A percentile compares a stretch with the other conserved stretches of the same genome.
These are phyloP conservation scores for Protosalanx chinensis DNA, from an alignment of 2,797 vertebrate genomes.

Conservation along the genomic window DNA sequence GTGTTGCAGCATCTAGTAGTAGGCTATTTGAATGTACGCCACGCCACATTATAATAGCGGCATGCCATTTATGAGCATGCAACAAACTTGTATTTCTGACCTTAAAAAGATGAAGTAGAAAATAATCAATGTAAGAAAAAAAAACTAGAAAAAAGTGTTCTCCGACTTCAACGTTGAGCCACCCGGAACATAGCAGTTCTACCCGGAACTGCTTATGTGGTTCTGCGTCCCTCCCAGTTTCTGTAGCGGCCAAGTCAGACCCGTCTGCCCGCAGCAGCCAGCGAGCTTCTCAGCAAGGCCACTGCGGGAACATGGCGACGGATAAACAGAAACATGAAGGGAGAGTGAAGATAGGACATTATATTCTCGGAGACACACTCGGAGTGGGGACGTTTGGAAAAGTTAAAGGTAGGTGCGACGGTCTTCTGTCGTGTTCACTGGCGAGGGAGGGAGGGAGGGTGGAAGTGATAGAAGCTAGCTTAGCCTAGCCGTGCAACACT, in stretches of 20 bases:
- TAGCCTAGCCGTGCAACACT: constrained; percentile 49
- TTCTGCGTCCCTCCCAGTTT: neutral
- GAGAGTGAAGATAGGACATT: constrained; percentile 95
- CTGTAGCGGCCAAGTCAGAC: constrained; percentile 5
- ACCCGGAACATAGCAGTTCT: neutral
- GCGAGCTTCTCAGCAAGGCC: constrained; percentile 68
- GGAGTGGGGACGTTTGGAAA: constrained; percentile 96
- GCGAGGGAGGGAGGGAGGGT: constrained; percentile 41
- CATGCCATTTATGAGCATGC: no score
- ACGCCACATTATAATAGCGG: no score
- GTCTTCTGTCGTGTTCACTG: neutral
- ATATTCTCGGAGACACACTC: constrained; percentile 92
- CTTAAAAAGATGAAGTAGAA: neutral
- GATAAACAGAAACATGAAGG: constrained; percentile 94
- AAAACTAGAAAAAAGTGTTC: neutral
- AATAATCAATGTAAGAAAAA: no score
- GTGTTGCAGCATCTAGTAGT: no score
- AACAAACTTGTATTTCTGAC: no score
- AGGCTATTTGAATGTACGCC: no score
- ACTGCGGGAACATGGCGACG: constrained; percentile 93
- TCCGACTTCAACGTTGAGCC: neutral
- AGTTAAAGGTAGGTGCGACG: constrained; percentile 83
- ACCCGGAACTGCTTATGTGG: neutral
- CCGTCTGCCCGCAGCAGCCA: constrained; percentile 34
- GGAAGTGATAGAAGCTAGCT: constrained; percentile 33